Evolutionary conservation across 2,797 vertebrate species (phyloP), one percentile per base, ranked within the genome.

Genomic region (Calcarius lapponicus): DNA sequence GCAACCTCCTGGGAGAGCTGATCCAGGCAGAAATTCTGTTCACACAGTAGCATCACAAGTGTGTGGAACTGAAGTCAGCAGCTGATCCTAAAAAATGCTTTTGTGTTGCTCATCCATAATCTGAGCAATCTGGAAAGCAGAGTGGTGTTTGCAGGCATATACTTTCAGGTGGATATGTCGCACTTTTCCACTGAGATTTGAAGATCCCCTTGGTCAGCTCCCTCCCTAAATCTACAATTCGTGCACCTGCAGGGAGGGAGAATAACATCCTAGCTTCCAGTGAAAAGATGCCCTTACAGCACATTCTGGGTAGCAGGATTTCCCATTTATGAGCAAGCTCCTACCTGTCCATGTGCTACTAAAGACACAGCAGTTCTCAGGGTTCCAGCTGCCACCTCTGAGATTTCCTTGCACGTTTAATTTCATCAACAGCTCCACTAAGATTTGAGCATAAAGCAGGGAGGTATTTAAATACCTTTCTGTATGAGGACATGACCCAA

Each of bases 381-480:
- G 65, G 67, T 38, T 74, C 47, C 29, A 54, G 28, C 31, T 58
- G 28, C 31, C 31, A 62, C 24, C 15, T 47, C 40, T 40, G 31
- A 71, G 19, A 8, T 81, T 83, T 91, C 53, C 31, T 86, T 25
- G 7, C 17, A 13, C 0, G 0, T 13, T 48, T 32, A 5, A 1
- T 86, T 80, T 64, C 61, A 89, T 15, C 42, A 79, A 34, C 48
- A 74, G 17, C 13, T 76, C 17, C 20, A 12, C n/a, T 32, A 62
- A 54, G 28, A 62, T 47, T n/a, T 75, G 34, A 62, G 10, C 32
- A 57, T 10, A 73, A 69, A 76, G 53, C 48, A 32, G 7, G 13
- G 10, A 74, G 26, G 20, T 38, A 38, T n/a, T 40, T 3, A 17
- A 78, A 42, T 8, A 76, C 4, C 21, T 80, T 67, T 80, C n/a